Percentiles rank a stretch among this genome's conserved stretches.
Conservation (phyloP, 2,888 invertebrate genomes). For the Agrilus biguttatus region DNA sequence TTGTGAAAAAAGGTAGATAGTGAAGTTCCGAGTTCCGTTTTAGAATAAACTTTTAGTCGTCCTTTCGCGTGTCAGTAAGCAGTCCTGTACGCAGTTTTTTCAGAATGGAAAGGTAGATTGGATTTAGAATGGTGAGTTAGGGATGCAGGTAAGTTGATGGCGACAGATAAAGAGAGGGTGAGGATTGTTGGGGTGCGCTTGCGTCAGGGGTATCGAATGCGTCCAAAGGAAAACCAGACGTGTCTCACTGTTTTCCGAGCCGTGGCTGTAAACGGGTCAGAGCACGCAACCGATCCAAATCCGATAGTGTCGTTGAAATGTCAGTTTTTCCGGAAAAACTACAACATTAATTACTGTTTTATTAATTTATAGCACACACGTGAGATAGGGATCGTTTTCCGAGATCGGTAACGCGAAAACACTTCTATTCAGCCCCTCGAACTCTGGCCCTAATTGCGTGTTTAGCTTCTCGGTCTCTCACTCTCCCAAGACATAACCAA, state of each 20-base stretch:
- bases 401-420: conserved; percentile 2
- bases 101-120: conserved; percentile 40
- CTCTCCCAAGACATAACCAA: too few species aligned
- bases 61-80: conserved; percentile 29
- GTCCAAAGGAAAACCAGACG: conserved; percentile 29
- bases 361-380: conserved; percentile 20
- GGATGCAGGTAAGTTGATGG: conserved; percentile 39
- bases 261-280: too few species aligned
- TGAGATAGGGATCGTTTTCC: conserved; percentile 17
- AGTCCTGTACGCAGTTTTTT: conserved; percentile 31
- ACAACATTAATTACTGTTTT: conserved; percentile 22
- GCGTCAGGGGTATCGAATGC: conserved; percentile 33
- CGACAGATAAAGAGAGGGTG: conserved; percentile 25
- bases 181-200: conserved; percentile 25
- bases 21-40: too few species aligned
- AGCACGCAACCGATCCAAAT: conserved; percentile 1
- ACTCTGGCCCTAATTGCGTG: too few species aligned
- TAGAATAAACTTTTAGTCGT: not conserved
- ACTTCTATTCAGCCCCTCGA: not conserved
- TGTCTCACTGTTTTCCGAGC: conserved; percentile 27
- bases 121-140: conserved; percentile 35
- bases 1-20: too few species aligned
- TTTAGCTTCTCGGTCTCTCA: too few species aligned
- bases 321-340: conserved; percentile 10
- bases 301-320: conserved; percentile 14